Evolutionary conservation across 2,113 vertebrate species (phyloP).

Genomic region (Ramphastos sulfuratus): DNA sequence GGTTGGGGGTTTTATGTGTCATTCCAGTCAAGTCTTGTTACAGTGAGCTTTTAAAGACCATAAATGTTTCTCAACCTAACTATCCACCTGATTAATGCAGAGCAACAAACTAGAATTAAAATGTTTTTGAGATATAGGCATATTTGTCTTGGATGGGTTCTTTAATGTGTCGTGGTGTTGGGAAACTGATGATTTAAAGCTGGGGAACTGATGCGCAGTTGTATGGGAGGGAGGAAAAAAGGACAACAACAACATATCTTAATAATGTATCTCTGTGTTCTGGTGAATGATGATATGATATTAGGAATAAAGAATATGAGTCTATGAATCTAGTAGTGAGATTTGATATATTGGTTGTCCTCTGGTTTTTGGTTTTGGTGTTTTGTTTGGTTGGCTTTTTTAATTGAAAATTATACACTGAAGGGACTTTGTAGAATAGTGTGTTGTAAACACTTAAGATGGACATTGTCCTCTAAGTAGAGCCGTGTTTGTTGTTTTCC

Average conservation of each 20-base stretch:
- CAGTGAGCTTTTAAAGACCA: neutral
- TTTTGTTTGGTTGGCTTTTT: neutral
- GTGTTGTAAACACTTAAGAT: neutral
- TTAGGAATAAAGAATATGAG: neutral
- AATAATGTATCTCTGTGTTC: neutral
- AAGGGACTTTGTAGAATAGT: neutral
- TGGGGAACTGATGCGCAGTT: neutral
- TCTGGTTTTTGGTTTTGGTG: neutral
- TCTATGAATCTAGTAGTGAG: neutral
- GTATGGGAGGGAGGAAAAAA: neutral
- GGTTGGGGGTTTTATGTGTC: neutral
- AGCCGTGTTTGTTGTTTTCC: neutral
- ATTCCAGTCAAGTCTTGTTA: slow-evolving; percentile 22
- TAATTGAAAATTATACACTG: neutral
- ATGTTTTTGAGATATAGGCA: neutral
- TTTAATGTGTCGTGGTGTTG: neutral
- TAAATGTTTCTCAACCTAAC: neutral
- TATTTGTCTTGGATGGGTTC: neutral
- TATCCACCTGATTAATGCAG: neutral
- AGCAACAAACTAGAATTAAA: neutral
- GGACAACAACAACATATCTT: neutral
- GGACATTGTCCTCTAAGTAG: neutral
- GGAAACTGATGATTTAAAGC: neutral
- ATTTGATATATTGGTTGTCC: neutral
- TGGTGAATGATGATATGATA: neutral